Percentiles rank a stretch among this genome's conserved stretches.
Conservation (phyloP, 2,113 vertebrate species). For the Solea senegalensis region DNA sequence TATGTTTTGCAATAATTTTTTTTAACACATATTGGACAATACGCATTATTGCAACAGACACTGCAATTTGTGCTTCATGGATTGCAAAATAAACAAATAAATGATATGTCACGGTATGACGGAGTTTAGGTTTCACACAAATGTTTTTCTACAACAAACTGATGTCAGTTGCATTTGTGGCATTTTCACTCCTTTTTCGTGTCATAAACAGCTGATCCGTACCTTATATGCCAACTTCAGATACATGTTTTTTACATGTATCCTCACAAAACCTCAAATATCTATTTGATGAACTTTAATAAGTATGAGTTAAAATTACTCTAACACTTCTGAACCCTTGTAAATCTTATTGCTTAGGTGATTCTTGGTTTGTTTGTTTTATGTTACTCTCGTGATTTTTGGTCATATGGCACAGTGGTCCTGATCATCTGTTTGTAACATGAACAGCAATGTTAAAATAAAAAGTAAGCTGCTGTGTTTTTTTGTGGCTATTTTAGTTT, state of each 20-base stretch:
- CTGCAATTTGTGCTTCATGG: background rate
- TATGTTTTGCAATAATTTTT: background rate
- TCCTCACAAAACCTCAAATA: background rate
- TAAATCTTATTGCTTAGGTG: conserved; percentile 27
- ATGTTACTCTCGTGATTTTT: too few species aligned
- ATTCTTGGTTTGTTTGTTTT: conserved; percentile 50
- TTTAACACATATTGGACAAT: background rate
- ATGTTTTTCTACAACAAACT: conserved; percentile 7
- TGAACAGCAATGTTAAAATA: background rate
- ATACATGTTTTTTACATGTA: background rate
- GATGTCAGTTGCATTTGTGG: conserved; percentile 21
- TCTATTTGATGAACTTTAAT: background rate
- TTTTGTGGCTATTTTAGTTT: background rate
- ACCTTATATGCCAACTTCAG: background rate
- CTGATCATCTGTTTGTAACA: background rate
- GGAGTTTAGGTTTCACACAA: background rate
- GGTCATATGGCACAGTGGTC: background rate
- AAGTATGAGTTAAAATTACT: background rate
- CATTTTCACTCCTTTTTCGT: conserved; percentile 5
- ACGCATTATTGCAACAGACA: background rate
- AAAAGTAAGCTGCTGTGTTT: fast-evolving
- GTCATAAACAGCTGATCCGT: background rate
- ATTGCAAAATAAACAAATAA: background rate
- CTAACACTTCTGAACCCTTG: background rate
- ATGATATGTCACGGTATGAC: background rate